These are phyloP conservation scores for Sycophila texana DNA, from an alignment of 2,888 invertebrate genomes.

Conservation along the genomic window DNA sequence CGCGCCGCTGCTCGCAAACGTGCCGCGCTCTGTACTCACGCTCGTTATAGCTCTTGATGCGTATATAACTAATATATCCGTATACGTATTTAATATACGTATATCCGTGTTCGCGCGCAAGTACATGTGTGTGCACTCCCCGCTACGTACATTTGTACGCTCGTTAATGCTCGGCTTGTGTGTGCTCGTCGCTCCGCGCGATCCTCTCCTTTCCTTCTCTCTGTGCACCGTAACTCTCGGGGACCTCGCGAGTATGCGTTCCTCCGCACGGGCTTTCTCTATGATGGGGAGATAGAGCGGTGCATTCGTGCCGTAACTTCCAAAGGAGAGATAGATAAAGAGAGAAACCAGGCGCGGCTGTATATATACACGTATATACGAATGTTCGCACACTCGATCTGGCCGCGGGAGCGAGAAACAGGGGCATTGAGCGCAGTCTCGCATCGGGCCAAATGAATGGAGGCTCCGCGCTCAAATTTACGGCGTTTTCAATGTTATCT, in stretches of 20 bases:
- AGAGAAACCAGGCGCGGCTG: not conserved
- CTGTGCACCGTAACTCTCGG: not conserved
- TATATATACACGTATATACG: too few relatives aligned
- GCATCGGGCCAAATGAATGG: not conserved
- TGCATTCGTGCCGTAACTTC: not conserved
- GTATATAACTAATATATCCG: too few relatives aligned
- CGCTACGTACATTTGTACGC: not conserved
- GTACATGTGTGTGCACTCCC: slow-evolving; percentile 45
- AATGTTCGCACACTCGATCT: not conserved
- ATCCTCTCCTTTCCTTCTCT: not conserved
- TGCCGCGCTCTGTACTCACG: too few relatives aligned
- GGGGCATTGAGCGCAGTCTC: slow-evolving; percentile 5
- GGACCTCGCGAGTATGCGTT: not conserved
- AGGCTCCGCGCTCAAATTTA: too few relatives aligned
- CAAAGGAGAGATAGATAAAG: not conserved
- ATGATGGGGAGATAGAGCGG: not conserved
- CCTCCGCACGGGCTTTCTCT: too few relatives aligned
- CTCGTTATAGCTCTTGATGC: too few relatives aligned
- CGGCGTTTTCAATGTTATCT: too few relatives aligned
- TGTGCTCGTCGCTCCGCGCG: not conserved
- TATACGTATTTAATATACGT: too few relatives aligned
- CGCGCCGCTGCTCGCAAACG: too few relatives aligned
- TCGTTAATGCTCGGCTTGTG: not conserved
- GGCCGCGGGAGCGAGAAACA: slow-evolving; percentile 6
- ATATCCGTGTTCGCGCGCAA: slow-evolving; percentile 22